Evolutionary conservation across 2,113 vertebrate genomes (phyloP).

Genomic region (Arenaria interpres): DNA sequence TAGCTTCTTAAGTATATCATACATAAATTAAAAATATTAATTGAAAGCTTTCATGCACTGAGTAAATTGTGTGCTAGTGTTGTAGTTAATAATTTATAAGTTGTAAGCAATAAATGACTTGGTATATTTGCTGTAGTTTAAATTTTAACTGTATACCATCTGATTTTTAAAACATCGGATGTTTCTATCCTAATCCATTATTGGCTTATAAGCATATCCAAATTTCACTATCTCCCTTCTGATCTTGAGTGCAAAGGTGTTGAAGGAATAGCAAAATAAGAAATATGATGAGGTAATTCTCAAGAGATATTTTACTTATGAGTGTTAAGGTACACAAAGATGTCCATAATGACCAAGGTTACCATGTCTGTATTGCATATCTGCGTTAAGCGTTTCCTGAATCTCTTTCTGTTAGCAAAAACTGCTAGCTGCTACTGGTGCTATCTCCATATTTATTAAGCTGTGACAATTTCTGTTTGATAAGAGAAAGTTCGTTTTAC

Average conservation of each 20-base stretch:
- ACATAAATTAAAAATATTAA: neutral
- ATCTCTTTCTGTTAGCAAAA: neutral
- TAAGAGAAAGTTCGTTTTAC: neutral
- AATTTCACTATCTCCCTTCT: neutral
- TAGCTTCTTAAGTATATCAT: neutral
- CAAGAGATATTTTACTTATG: neutral
- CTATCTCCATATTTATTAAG: neutral
- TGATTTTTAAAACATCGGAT: neutral
- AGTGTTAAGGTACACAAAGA: neutral
- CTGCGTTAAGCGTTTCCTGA: neutral
- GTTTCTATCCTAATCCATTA: neutral
- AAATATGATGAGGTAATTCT: neutral
- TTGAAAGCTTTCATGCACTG: neutral
- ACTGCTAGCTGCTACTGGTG: neutral
- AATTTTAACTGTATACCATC: neutral
- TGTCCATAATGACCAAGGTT: neutral
- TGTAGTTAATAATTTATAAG: neutral
- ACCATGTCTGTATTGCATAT: neutral
- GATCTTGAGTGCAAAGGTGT: neutral
- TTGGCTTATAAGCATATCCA: neutral
- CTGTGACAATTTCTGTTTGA: neutral
- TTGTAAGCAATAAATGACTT: neutral
- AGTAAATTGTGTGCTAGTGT: neutral
- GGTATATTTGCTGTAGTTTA: neutral
- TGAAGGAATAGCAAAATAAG: neutral